Conservation (phyloP, 2,797 vertebrate genomes). For the Emydoidea blandingii region DNA sequence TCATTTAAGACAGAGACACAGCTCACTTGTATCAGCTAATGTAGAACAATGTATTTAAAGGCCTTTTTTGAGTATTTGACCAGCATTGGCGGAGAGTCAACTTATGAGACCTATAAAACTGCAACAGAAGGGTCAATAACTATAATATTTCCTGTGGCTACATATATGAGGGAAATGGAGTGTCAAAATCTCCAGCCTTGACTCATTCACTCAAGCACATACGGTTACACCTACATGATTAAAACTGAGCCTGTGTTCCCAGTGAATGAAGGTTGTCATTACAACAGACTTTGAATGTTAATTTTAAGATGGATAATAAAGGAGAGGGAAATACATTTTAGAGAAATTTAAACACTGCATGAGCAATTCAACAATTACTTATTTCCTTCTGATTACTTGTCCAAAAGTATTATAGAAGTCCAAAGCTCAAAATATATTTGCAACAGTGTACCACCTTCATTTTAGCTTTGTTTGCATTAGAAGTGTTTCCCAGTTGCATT, state of each 20-base stretch:
- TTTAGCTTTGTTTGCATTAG: not conserved
- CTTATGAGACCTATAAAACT: not conserved
- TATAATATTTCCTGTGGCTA: not conserved
- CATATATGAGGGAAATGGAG: not conserved
- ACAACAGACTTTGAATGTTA: not conserved
- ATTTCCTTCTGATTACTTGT: not conserved
- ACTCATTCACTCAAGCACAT: not conserved
- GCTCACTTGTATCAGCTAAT: not conserved
- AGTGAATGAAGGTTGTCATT: not conserved
- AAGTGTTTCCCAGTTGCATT: not conserved
- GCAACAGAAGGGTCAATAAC: not conserved
- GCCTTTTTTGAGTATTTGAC: not conserved
- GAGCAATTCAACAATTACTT: not conserved
- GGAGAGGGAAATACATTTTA: not conserved
- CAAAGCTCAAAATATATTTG: not conserved
- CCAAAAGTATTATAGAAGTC: not conserved
- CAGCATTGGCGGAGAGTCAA: not conserved
- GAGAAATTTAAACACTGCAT: not conserved
- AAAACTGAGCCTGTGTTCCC: not conserved
- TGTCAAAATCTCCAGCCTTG: not conserved
- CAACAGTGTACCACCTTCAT: not conserved
- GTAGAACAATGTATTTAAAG: not conserved
- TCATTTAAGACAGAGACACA: not conserved
- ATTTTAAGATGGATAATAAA: not conserved
- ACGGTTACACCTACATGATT: not conserved